Evolutionary conservation across 1,140 invertebrate genomes (phyloP).

Genomic region (Penaeus indicus): DNA sequence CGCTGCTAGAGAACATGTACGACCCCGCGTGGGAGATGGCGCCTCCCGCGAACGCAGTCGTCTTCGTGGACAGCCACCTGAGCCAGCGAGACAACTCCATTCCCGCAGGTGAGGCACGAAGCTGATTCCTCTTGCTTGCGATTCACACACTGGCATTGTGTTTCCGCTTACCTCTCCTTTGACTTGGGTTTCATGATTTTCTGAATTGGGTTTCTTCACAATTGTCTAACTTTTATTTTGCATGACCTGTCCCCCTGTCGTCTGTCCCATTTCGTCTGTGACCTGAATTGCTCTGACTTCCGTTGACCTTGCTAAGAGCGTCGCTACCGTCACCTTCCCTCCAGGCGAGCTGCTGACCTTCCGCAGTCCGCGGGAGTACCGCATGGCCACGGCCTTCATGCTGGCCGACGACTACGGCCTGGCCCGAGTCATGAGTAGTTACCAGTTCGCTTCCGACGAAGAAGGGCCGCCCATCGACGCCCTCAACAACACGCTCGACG

Average conservation of each 20-base stretch:
- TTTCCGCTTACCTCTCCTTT: too few relatives aligned
- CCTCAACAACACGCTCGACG: not conserved
- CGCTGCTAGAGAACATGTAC: not conserved
- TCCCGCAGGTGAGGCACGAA: not conserved
- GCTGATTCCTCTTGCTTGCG: too few relatives aligned
- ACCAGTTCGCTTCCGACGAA: not conserved
- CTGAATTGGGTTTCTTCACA: too few relatives aligned
- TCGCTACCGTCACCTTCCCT: not conserved
- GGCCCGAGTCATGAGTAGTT: constrained; percentile 23
- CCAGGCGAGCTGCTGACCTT: not conserved
- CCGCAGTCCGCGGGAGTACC: not conserved
- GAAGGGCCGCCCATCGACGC: constrained; percentile 19
- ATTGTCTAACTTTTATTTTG: too few relatives aligned
- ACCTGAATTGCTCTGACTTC: too few relatives aligned
- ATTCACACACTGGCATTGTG: too few relatives aligned
- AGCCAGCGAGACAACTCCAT: not conserved
- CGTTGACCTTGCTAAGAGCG: not conserved
- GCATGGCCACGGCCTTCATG: constrained; percentile 33
- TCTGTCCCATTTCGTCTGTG: too few relatives aligned
- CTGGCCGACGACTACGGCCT: constrained; percentile 21
- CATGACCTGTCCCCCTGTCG: too few relatives aligned
- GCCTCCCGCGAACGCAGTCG: not conserved
- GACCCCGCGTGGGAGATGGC: constrained; percentile 9
- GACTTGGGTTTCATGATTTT: too few relatives aligned
- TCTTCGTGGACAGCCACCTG: constrained; percentile 28